A percentile compares a stretch with the other conserved stretches of the same genome.
phyloP scores from a whole-genome alignment of 2,113 vertebrate genomes.

The Origma solitaria region DNA sequence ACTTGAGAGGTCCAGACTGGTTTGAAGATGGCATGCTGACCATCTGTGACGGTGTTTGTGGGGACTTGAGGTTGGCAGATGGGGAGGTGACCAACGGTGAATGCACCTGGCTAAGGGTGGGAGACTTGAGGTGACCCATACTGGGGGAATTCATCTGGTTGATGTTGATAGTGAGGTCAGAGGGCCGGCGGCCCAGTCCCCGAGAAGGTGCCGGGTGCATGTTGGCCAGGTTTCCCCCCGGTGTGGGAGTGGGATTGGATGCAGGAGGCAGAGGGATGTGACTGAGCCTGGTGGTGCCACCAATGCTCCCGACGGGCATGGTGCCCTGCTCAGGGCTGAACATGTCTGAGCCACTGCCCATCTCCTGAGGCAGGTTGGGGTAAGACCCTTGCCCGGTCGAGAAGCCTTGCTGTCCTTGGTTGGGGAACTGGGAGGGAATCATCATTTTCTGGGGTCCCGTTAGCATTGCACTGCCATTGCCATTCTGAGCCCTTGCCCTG shows the following conservation, averaged over 20 bases:
- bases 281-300: conserved; percentile 82
- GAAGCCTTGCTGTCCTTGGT: conserved; percentile 80
- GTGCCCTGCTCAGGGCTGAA: conserved; percentile 83
- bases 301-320: conserved; percentile 70
- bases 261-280: conserved; percentile 81
- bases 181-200: conserved; percentile 80
- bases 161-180: conserved; percentile 86
- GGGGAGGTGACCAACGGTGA: conserved; percentile 88
- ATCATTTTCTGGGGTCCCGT: conserved; percentile 79
- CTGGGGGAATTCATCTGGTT: conserved; percentile 85
- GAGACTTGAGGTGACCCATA: conserved; percentile 90
- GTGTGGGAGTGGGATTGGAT: conserved; percentile 48
- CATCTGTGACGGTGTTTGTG: conserved; percentile 83
- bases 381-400: conserved; percentile 76
- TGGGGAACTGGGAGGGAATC: conserved; percentile 79
- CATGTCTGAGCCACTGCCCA: conserved; percentile 75
- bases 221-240: conserved; percentile 37
- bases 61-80: conserved; percentile 90
- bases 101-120: conserved; percentile 86
- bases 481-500: conserved; percentile 82
- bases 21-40: conserved; percentile 79
- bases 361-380: conserved; percentile 77
- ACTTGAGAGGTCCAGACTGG: conserved; percentile 81
- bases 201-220: conserved; percentile 75
- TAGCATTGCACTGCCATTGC: conserved; percentile 68